Evolutionary conservation across 2,797 vertebrate genomes (phyloP).

Genomic region (Eulemur rubriventer): DNA sequence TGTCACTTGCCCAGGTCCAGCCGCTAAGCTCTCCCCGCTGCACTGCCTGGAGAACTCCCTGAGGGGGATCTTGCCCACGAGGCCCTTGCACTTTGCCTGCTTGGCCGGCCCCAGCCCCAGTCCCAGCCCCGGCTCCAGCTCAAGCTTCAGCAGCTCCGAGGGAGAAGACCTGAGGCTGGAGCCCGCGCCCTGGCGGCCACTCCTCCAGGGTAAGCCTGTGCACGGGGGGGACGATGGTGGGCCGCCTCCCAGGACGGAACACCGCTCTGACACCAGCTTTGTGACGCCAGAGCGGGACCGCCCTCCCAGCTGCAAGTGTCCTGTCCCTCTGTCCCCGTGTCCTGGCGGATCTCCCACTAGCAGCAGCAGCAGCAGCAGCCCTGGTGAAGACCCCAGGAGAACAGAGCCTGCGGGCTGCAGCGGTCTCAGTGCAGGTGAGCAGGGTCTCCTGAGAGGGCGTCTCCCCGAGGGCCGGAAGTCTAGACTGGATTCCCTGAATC

Average conservation of each 20-base stretch:
- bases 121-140: conserved; percentile 43
- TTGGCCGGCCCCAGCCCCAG: not conserved
- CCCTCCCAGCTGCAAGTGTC: conserved; percentile 28
- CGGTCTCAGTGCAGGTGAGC: conserved; percentile 46
- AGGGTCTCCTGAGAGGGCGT: not conserved
- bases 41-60: conserved; percentile 75
- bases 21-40: conserved; percentile 47
- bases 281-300: conserved; percentile 31
- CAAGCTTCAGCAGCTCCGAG: conserved; percentile 69
- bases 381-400: not conserved
- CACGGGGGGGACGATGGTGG: not conserved
- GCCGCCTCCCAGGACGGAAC: fast-evolving
- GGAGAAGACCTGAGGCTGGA: conserved; percentile 63
- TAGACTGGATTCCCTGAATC: not conserved
- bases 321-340: not conserved
- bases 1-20: not conserved
- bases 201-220: conserved; percentile 54
- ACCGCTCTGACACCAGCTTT: not conserved
- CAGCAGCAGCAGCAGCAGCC: not conserved
- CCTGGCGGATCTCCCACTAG: not conserved
- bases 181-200: not conserved
- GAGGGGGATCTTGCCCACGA: conserved; percentile 57
- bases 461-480: not conserved
- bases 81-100: conserved; percentile 46
- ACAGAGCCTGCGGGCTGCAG: not conserved